phyloP scores from a whole-genome alignment of 2,888 invertebrate species.

The Protodeltote pygarga region DNA sequence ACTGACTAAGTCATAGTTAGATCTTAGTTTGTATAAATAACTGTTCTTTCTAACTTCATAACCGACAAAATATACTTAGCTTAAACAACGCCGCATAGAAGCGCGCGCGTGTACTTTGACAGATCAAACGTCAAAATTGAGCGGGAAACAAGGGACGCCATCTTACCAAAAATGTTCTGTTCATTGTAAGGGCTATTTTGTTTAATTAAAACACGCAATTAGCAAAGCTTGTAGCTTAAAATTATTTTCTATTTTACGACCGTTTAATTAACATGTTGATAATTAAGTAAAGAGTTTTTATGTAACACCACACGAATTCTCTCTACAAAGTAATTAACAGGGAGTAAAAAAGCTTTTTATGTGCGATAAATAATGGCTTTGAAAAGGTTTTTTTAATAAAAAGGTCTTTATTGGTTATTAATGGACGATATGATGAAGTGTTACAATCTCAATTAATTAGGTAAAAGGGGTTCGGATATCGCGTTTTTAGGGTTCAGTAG shows the following conservation, averaged over 20 bases:
- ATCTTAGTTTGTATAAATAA: too few species aligned
- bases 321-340: constrained; percentile 14
- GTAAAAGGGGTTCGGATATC: not conserved
- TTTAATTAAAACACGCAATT: constrained; percentile 11
- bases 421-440: constrained; percentile 9
- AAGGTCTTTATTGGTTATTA: constrained; percentile 17
- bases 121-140: constrained; percentile 14
- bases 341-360: constrained; percentile 7
- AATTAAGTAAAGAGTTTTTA: constrained; percentile 23
- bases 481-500: not conserved
- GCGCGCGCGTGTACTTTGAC: constrained; percentile 9
- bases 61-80: not conserved
- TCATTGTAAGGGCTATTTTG: not conserved
- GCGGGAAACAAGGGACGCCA: constrained; percentile 21
- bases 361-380: constrained; percentile 12
- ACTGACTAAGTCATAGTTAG: too few species aligned
- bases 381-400: constrained; percentile 5
- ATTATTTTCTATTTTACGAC: constrained; percentile 5
- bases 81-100: constrained; percentile 1
- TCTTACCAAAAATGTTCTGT: not conserved
- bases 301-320: constrained; percentile 9
- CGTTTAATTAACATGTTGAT: constrained; percentile 27
- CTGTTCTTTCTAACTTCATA: too few species aligned
- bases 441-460: constrained; percentile 16
- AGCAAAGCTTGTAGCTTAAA: constrained; percentile 1